Evolutionary conservation across 2,797 vertebrate species (phyloP).

Genomic region (Ficedula albicollis): DNA sequence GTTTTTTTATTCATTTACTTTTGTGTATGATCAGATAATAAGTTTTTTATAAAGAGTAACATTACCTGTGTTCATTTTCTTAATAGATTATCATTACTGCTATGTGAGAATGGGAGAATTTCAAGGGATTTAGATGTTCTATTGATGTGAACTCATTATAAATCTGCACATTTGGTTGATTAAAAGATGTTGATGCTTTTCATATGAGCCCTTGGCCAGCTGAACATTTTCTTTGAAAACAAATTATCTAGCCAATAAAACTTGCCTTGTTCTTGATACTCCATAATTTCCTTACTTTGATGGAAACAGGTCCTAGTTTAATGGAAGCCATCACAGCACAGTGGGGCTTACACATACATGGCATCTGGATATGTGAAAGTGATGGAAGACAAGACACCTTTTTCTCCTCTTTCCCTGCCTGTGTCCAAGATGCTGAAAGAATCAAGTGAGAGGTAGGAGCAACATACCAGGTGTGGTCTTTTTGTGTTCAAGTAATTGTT

Average conservation of each 20-base stretch:
- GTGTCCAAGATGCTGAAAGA: rapidly evolving
- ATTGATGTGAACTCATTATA: neutral
- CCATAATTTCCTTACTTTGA: neutral
- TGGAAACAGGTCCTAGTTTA: neutral
- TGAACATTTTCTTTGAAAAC: neutral
- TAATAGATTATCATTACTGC: neutral
- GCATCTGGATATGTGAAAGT: neutral
- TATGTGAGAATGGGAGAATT: neutral
- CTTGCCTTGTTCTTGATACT: neutral
- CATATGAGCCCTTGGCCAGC: neutral
- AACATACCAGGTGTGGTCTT: neutral
- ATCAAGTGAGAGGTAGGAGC: neutral
- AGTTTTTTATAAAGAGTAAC: neutral
- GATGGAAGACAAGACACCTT: neutral
- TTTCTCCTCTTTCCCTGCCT: rapidly evolving
- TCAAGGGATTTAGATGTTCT: neutral
- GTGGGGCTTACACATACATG: neutral
- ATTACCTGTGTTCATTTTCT: neutral
- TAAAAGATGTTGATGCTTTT: neutral
- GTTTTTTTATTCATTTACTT: neutral
- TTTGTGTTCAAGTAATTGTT: neutral
- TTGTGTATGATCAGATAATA: neutral
- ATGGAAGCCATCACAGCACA: neutral
- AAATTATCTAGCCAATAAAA: neutral
- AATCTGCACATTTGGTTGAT: neutral